Conservation (phyloP, 2,113 vertebrate species). For the Lepus americanus region DNA sequence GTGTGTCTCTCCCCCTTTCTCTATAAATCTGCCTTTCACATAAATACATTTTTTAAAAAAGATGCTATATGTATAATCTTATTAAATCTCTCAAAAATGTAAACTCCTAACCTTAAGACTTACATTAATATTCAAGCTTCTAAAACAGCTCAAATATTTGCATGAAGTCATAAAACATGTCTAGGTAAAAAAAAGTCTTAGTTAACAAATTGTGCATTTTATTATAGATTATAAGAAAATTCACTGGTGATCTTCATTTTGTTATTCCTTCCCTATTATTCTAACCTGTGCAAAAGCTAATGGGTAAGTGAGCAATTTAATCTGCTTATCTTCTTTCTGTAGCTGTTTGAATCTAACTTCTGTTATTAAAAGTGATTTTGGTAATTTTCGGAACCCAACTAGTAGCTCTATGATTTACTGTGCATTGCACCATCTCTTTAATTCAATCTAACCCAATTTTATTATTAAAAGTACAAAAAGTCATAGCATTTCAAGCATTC, state of each 20-base stretch:
- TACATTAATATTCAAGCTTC: background rate
- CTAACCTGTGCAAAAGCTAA: background rate
- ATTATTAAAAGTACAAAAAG: constrained; percentile 49
- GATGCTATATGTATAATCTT: background rate
- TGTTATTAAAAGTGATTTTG: background rate
- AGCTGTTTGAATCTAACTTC: background rate
- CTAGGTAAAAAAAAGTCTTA: constrained; percentile 16
- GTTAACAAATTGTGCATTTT: background rate
- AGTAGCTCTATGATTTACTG: background rate
- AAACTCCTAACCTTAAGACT: constrained; percentile 16
- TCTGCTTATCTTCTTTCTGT: background rate
- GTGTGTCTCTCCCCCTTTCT: too few species aligned
- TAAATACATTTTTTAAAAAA: too few species aligned
- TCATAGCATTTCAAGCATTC: background rate
- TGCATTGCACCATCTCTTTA: background rate
- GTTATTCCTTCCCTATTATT: constrained; percentile 21
- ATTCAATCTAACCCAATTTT: background rate
- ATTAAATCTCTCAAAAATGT: background rate
- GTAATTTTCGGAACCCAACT: constrained; percentile 31
- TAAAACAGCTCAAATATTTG: constrained; percentile 21
- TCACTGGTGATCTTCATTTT: background rate
- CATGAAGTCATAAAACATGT: background rate
- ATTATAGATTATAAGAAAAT: constrained; percentile 15
- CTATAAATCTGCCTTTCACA: too few species aligned
- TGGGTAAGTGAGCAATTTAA: background rate